Evolutionary conservation across 2,888 invertebrate species (phyloP).

Genomic region (Drosophila differens): DNA sequence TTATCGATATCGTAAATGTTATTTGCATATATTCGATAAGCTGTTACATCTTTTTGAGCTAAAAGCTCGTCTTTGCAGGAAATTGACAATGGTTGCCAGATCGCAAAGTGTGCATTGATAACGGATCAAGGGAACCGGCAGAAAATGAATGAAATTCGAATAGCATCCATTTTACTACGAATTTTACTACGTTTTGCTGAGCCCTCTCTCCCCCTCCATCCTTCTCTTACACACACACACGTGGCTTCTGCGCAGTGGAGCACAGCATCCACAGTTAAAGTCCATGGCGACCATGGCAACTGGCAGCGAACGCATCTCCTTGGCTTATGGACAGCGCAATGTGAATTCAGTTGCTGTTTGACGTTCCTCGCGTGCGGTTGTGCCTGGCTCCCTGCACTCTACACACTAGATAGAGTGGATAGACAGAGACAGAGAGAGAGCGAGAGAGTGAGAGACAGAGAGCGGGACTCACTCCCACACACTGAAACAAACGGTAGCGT

Average conservation of each 20-base stretch:
- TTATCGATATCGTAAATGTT: slow-evolving; percentile 1
- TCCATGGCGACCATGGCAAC: slow-evolving; percentile 40
- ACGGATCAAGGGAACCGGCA: slow-evolving; percentile 25
- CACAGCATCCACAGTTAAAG: slow-evolving; percentile 60
- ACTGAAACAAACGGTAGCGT: slow-evolving; percentile 12
- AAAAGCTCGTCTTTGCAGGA: background rate
- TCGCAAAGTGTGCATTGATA: background rate
- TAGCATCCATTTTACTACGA: slow-evolving; percentile 71
- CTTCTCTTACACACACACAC: background rate
- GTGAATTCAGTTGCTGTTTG: slow-evolving; percentile 83
- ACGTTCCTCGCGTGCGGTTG: slow-evolving; percentile 83
- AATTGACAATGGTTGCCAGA: background rate
- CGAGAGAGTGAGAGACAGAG: slow-evolving; percentile 4
- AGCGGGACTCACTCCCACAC: slow-evolving; percentile 12
- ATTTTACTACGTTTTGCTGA: slow-evolving; percentile 57
- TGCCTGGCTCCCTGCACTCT: slow-evolving; percentile 60
- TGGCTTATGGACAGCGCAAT: slow-evolving; percentile 67
- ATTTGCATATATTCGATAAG: background rate
- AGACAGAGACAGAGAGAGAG: background rate
- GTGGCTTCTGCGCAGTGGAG: slow-evolving; percentile 61
- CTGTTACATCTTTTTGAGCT: background rate
- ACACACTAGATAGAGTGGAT: background rate
- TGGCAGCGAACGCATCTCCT: slow-evolving; percentile 47
- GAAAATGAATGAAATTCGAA: slow-evolving; percentile 55
- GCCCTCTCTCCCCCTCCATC: background rate